Conservation (phyloP, 1,140 invertebrate species). For the Leptestheria dahalacensis region DNA sequence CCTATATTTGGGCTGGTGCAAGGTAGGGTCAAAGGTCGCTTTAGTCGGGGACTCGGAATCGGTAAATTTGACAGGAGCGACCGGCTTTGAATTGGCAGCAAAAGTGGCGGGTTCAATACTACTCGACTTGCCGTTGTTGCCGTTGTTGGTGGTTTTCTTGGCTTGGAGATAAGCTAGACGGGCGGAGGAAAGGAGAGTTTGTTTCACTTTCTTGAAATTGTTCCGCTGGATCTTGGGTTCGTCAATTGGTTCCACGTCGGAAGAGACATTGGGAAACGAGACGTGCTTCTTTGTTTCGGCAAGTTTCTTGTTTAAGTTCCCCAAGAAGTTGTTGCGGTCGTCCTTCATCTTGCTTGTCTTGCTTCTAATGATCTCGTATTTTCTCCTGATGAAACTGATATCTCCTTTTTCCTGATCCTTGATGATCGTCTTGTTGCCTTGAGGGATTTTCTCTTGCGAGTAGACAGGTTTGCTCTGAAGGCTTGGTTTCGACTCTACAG, state of each 20-base stretch:
- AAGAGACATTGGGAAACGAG: slow-evolving; percentile 9
- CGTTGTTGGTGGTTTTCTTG: not conserved
- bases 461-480: not conserved
- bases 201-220: not conserved
- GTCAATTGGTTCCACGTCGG: not conserved
- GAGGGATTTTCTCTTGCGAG: not conserved
- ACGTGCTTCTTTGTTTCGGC: slow-evolving; percentile 4
- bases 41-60: slow-evolving; percentile 3
- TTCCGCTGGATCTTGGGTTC: not conserved
- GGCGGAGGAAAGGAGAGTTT: slow-evolving; percentile 10
- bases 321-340: slow-evolving; percentile 36
- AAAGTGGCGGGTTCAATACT: too few species aligned
- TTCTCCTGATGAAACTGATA: slow-evolving; percentile 11
- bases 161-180: slow-evolving; percentile 8
- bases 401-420: slow-evolving; percentile 15
- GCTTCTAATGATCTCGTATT: slow-evolving; percentile 7
- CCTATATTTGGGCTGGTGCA: slow-evolving; percentile 54
- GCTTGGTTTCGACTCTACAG: not conserved
- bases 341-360: not conserved
- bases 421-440: not conserved
- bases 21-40: slow-evolving; percentile 44
- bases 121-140: not conserved
- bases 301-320: not conserved
- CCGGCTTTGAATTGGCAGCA: too few species aligned
- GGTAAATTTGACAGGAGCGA: too few species aligned